Evolutionary conservation across 2,888 invertebrate species (phyloP), one percentile per base, ranked within the genome.

Genomic region (Timema cristinae): DNA sequence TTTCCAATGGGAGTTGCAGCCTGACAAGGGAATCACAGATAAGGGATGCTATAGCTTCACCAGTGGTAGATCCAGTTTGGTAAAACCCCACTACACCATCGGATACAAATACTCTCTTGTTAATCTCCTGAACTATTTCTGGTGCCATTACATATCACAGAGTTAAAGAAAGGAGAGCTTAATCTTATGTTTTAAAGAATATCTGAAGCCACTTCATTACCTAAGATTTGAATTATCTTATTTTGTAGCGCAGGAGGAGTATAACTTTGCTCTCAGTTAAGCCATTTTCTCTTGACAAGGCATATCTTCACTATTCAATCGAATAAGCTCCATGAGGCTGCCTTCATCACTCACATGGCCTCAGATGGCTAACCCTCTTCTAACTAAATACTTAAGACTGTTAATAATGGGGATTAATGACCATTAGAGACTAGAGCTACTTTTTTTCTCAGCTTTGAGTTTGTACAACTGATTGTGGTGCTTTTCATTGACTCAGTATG

Each of bases 301-400:
- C n/a, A 13, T 63, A 6, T 47, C 6, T 63, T 63, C 47, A 6
- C 47, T 63, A 8, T n/a, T 10, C 32, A 16, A 10, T 8, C 48
- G 10, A 9, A 63, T 10, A 10, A 10, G 32, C 48, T 59, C 5
- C n/a, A 59, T 59, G n/a, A n/a, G 13, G 13, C 7, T 59, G 15
- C 15, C 16, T 63, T 63, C 63, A 63, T 47, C 47, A 15, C n/a
- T 63, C 63, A 11, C 47, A 15, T 2, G 63, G 0, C 63, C 63
- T 63, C 32, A 6, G 13, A 63, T 63, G 13, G 47, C 32, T 63
- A 13, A 6, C 13, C 63, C 63, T 63, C 32, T 32, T 13, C 63
- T 47, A 32, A 63, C 63, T 47, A 63, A 13, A 47, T 63, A 63
- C 13, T 63, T 63, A 16, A 63, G 63, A 63, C 63, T 63, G 48